These are phyloP conservation scores for Limosa lapponica DNA, from an alignment of 2,797 vertebrate genomes.

Conservation along the genomic window DNA sequence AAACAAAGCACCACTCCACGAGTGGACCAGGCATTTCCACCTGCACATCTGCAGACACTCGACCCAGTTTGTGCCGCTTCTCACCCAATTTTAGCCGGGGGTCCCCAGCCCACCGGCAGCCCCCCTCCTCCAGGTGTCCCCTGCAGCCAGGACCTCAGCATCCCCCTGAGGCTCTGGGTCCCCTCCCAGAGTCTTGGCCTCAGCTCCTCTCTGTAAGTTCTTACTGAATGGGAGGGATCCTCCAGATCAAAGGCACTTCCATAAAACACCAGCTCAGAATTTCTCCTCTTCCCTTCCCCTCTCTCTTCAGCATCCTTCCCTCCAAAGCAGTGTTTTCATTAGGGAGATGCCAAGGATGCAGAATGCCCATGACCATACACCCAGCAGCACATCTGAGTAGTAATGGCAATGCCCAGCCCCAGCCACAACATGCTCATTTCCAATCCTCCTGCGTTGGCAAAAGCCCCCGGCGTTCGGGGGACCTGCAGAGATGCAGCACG, in stretches of 20 bases:
- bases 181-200: rapidly evolving
- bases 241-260: neutral
- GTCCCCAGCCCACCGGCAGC: neutral
- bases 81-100: rapidly evolving
- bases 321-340: neutral
- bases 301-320: neutral
- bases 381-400: neutral
- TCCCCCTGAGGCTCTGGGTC: neutral
- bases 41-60: neutral
- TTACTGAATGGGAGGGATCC: rapidly evolving
- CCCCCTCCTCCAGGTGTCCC: too few species aligned
- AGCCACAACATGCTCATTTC: rapidly evolving
- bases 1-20: rapidly evolving
- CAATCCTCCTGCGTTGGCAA: rapidly evolving
- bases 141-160: rapidly evolving
- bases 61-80: too few species aligned
- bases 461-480: neutral
- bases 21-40: neutral
- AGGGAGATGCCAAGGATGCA: neutral
- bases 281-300: neutral
- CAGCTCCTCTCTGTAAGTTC: too few species aligned
- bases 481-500: neutral
- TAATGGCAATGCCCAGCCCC: neutral
- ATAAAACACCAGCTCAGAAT: rapidly evolving
- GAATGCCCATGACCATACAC: neutral